phyloP scores from a whole-genome alignment of 2,888 invertebrate species.

The Willowsia nigromaculata region DNA sequence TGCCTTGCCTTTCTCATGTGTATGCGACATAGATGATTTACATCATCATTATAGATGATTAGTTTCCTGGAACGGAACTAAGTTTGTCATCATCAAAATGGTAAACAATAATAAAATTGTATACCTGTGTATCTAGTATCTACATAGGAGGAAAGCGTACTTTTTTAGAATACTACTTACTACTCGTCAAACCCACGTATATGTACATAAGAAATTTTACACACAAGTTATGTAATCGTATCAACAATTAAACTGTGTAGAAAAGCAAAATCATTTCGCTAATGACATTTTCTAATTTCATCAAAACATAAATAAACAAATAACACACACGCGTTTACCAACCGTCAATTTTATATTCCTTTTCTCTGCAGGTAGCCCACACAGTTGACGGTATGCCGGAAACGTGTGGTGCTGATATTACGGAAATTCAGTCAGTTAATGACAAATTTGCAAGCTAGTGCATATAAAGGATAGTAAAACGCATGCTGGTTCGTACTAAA shows the following conservation, averaged over 20 bases:
- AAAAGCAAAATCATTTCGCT: slow-evolving; percentile 46
- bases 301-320: not conserved
- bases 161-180: too few relatives aligned
- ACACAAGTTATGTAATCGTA: not conserved
- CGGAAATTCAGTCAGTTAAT: slow-evolving; percentile 48
- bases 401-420: slow-evolving; percentile 21
- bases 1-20: slow-evolving; percentile 34
- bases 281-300: slow-evolving; percentile 68
- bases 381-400: too few relatives aligned
- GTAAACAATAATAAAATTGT: slow-evolving; percentile 39
- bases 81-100: slow-evolving; percentile 50
- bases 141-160: too few relatives aligned
- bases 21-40: slow-evolving; percentile 32
- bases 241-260: slow-evolving; percentile 51
- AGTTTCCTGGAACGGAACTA: slow-evolving; percentile 45
- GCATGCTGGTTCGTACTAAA: not conserved
- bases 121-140: not conserved
- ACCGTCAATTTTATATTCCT: not conserved
- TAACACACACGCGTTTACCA: not conserved
- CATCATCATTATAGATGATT: slow-evolving; percentile 64
- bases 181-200: too few relatives aligned
- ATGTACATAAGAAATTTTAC: too few relatives aligned
- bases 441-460: slow-evolving; percentile 43
- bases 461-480: slow-evolving; percentile 13
- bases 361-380: not conserved